phyloP scores from a whole-genome alignment of 2,113 vertebrate genomes.

The Ciconia maguari region DNA sequence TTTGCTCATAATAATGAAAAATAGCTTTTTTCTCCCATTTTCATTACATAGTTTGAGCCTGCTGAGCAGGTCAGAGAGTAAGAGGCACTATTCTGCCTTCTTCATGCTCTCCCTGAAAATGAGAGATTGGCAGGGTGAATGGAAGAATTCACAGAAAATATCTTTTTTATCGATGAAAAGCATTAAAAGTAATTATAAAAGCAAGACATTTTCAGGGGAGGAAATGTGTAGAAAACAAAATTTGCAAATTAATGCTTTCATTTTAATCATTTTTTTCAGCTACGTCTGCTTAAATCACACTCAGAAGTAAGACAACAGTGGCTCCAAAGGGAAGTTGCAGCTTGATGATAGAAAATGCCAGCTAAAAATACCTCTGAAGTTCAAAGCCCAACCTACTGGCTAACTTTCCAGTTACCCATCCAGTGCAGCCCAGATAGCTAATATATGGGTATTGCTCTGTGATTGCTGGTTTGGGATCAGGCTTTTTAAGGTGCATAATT shows the following conservation, averaged over 20 bases:
- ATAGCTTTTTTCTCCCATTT: fast-evolving
- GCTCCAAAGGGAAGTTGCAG: background rate
- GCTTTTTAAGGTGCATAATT: slow-evolving; percentile 26
- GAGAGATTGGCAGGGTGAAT: fast-evolving
- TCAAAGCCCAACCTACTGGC: background rate
- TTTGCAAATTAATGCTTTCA: background rate
- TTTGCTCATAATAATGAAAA: background rate
- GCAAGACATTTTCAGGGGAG: background rate
- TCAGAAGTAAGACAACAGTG: background rate
- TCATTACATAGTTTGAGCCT: background rate
- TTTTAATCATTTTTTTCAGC: background rate
- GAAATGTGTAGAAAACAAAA: background rate
- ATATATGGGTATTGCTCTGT: background rate
- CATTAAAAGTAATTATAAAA: background rate
- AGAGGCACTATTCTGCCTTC: background rate
- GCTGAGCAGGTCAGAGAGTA: background rate
- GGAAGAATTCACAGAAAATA: background rate
- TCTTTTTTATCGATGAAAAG: background rate
- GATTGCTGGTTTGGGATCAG: slow-evolving; percentile 15
- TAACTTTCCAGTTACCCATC: background rate
- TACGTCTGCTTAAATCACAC: background rate
- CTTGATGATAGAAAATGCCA: background rate
- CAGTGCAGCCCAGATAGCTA: background rate
- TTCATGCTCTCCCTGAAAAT: background rate
- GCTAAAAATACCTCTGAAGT: background rate